Percentiles rank a stretch among this genome's conserved stretches.
Conservation (phyloP, 35 echinoderm and acorn worm species). For the Heliocidaris erythrogramma region DNA sequence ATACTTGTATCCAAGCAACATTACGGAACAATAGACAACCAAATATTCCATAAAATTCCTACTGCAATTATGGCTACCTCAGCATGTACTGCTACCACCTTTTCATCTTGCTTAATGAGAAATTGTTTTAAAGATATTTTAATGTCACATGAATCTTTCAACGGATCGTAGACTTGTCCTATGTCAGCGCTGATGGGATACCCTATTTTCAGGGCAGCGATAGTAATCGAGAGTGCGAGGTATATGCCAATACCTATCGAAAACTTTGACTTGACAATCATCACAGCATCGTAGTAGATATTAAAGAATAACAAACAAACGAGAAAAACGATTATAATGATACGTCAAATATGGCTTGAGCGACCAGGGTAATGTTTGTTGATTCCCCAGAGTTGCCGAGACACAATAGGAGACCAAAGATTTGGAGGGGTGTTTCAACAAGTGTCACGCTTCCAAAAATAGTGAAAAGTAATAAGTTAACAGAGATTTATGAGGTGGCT, state of each 20-base stretch:
- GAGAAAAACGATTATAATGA: neutral
- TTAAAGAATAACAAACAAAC: neutral
- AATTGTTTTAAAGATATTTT: neutral
- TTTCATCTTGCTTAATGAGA: neutral
- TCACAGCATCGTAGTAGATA: constrained; percentile 9
- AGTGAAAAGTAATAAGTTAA: neutral
- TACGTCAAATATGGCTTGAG: neutral
- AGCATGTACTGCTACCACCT: neutral
- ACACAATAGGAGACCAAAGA: neutral
- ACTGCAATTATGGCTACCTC: neutral
- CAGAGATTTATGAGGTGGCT: neutral
- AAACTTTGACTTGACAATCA: neutral
- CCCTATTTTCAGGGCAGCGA: neutral
- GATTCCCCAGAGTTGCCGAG: neutral
- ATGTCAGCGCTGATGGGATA: neutral
- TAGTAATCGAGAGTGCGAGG: neutral
- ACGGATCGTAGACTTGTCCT: neutral
- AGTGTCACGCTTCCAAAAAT: neutral
- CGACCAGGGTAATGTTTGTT: neutral
- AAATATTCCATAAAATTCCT: neutral
- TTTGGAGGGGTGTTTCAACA: neutral
- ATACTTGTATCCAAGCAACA: neutral
- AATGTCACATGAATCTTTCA: neutral
- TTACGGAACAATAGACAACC: neutral
- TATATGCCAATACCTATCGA: neutral